Base-by-base conservation (phyloP, 2,888 invertebrate species). In the Limnephilus lunatus region DNA sequence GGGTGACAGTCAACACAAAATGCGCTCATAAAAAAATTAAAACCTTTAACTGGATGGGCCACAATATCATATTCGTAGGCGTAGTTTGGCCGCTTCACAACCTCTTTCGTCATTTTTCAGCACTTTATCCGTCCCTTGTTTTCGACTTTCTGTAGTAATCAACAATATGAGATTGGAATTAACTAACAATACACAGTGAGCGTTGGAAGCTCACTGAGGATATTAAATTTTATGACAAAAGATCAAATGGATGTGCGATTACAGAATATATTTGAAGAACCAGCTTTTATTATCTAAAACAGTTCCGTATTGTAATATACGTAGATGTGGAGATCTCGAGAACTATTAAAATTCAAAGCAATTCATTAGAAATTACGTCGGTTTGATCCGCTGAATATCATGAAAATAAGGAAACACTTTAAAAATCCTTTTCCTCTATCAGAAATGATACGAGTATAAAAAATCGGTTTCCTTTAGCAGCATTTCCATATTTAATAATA, bases 1-100 rank as follows among this genome's bases (percentile, higher is more conserved):
- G 35, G 35, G 35, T 35, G 4, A 35, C 35, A 35, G 35, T 53
- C 15, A 53, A 19, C 19, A 53, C 1, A 44, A 44, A 44, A 44
- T 2, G 12, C 12, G 1, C 1, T 44, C 44, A 44, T 0, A 44
- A 2, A 44, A 44, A 44, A 44, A 14, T 14, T 44, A 2, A 35
- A 83, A 83, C 83, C 83, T 83, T 83, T 83, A 39, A 83, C 83
- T 32, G 83, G 83, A 15, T 83, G 35, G 35, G 32, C 83, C 83
- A 83, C 83, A n/a, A 83, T 83, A 25, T 83, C 35, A 83, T 83
- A 83, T 35, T 83, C 35, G 83, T 83, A 83, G 15, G 32, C 83
- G 39, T 83, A 83, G 32, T 83, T 83, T 68, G 68, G 68, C 68
- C 25, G 25, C 25, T 68, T 68, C 68, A 25, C 68, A 9, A 9